Conservation (phyloP, 2,888 invertebrate genomes). For the Germaria angustata region DNA sequence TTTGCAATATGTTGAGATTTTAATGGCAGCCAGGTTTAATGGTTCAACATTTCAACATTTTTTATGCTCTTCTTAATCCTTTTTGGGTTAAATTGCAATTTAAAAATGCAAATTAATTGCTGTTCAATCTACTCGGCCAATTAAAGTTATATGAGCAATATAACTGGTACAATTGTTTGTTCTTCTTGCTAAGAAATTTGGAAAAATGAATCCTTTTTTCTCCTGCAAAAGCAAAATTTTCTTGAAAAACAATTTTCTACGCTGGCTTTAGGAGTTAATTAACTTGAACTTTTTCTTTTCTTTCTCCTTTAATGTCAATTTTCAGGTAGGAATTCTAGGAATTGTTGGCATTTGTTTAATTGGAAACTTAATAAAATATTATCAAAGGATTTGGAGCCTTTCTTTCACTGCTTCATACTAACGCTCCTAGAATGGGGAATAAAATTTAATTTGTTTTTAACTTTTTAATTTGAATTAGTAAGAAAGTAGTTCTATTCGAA, state of each 20-base stretch:
- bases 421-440: neutral
- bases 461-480: neutral
- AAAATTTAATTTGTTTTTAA: constrained; percentile 47
- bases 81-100: constrained; percentile 73
- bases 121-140: constrained; percentile 62
- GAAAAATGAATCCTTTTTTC: constrained; percentile 20
- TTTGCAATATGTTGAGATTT: constrained; percentile 64
- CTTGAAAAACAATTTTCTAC: constrained; percentile 24
- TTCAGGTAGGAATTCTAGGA: constrained; percentile 32
- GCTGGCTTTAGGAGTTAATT: constrained; percentile 52
- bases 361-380: constrained; percentile 56
- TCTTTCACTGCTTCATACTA: neutral
- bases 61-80: constrained; percentile 45
- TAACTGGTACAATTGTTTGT: constrained; percentile 52
- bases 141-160: constrained; percentile 44
- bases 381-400: constrained; percentile 52
- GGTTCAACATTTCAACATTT: constrained; percentile 17
- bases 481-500: neutral
- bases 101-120: constrained; percentile 79
- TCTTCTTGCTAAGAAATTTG: constrained; percentile 66
- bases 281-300: constrained; percentile 47
- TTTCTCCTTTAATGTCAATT: neutral
- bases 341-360: constrained; percentile 67
- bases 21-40: constrained; percentile 40
- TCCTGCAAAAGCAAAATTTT: neutral